A percentile compares a stretch with the other conserved stretches of the same genome.
These are phyloP conservation scores for Margarornis squamiger DNA, from an alignment of 2,797 vertebrate species.

Conservation along the genomic window DNA sequence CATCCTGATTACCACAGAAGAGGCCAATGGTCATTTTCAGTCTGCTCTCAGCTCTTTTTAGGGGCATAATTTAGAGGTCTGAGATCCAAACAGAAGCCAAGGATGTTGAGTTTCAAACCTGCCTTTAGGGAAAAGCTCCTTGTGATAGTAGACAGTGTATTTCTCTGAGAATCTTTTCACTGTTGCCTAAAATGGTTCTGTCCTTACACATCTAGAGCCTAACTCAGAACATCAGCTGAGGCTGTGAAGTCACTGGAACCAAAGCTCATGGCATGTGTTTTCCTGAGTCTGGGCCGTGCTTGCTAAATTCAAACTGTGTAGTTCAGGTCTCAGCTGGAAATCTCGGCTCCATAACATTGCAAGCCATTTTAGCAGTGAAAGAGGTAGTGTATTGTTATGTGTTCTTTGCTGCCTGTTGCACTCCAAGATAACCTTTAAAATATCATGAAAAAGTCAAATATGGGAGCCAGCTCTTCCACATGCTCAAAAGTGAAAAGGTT, in stretches of 20 bases:
- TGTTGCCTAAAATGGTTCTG: constrained; percentile 27
- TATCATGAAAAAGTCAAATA: not conserved
- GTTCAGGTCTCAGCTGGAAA: not conserved
- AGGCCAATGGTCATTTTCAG: not conserved
- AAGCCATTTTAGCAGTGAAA: not conserved
- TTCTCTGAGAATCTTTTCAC: not conserved
- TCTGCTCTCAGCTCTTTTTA: not conserved
- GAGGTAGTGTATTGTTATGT: not conserved
- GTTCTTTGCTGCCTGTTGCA: not conserved
- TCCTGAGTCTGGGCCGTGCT: not conserved
- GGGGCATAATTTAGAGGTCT: not conserved
- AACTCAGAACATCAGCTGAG: not conserved
- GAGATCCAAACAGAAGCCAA: not conserved
- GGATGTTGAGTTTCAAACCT: not conserved
- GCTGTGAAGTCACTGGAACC: constrained; percentile 2
- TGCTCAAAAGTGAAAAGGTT: not conserved
- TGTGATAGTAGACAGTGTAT: not conserved
- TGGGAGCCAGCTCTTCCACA: not conserved
- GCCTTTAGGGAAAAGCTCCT: not conserved
- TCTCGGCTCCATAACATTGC: not conserved
- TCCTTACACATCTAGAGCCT: not conserved
- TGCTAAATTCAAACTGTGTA: not conserved
- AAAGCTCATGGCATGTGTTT: not conserved
- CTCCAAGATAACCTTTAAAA: not conserved
- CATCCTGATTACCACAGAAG: not conserved